These are phyloP conservation scores for Miniopterus natalensis DNA, from an alignment of 2,113 vertebrate genomes.

Conservation along the genomic window DNA sequence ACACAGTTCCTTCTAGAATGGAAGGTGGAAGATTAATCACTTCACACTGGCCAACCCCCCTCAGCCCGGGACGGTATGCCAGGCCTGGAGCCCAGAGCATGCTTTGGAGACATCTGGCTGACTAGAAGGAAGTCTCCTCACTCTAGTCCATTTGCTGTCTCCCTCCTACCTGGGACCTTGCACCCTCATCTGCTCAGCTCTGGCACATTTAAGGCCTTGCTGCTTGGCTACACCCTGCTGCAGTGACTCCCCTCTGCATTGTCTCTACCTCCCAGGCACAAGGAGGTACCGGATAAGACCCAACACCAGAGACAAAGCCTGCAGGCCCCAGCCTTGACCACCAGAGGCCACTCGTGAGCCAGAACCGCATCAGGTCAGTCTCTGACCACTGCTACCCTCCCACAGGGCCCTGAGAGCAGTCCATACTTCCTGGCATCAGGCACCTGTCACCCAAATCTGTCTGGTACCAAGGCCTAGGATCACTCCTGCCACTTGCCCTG, in stretches of 20 bases:
- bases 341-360: constrained; percentile 65
- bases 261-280: background rate
- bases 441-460: background rate
- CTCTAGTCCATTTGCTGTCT: background rate
- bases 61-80: background rate
- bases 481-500: constrained; percentile 31
- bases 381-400: background rate
- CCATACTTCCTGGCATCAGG: background rate
- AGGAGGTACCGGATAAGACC: background rate
- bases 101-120: background rate
- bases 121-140: background rate
- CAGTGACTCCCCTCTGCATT: background rate
- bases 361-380: background rate
- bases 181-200: background rate
- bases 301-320: background rate
- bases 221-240: background rate
- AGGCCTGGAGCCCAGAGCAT: background rate
- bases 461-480: background rate
- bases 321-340: constrained; percentile 39
- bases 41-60: background rate
- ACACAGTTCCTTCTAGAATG: background rate
- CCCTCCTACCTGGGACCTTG: background rate
- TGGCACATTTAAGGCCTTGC: background rate
- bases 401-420: background rate
- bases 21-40: background rate